Base-by-base conservation (phyloP, 2,113 vertebrate species). In the Tragelaphus imberbis region DNA sequence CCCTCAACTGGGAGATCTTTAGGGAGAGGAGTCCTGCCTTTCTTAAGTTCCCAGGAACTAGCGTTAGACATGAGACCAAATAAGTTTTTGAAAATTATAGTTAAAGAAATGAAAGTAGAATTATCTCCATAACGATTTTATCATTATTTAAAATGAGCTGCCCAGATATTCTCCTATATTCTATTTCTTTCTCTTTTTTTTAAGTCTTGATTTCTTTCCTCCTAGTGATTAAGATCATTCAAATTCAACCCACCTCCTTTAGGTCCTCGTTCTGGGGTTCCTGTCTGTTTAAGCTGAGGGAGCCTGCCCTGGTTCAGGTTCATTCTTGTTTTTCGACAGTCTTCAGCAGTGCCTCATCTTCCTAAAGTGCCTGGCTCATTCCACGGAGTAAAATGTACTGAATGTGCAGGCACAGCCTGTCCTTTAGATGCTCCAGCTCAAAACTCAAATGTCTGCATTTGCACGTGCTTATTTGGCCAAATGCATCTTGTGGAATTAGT, bases 351-450 rank as follows among this genome's bases (percentile, higher is more conserved):
- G 96, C 93, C 95, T 97, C 97, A 93, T 98, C 97, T 97, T 84
- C 16, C 61, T 77, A 65, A 97, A 97, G 89, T 59, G 95, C 95
- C 87, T 95, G 94, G 94, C 94, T 98, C 40, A 40, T 87, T 30
- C 58, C 87, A 89, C 17, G 40, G 97, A 97, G 95, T 84, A 93
- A 97, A 97, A 96, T 96, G 96, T 95, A 90, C 96, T 97, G 95
- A 98, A 95, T 77, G 96, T 98, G 88, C 93, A 86, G 88, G 96
- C 97, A 98, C 92, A 92, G 97, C 96, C 91, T 98, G 97, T 96
- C 88, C 95, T 98, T 98, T 68, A 94, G 96, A 94, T 95, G 95
- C 98, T 97, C 56, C 93, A 90, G 98, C 96, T 98, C 91, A 79
- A 89, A 97, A 98, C 97, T 97, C 97, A 95, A 90, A 80, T 5